phyloP scores from a whole-genome alignment of 2,113 vertebrate genomes.

The Plectropomus leopardus region DNA sequence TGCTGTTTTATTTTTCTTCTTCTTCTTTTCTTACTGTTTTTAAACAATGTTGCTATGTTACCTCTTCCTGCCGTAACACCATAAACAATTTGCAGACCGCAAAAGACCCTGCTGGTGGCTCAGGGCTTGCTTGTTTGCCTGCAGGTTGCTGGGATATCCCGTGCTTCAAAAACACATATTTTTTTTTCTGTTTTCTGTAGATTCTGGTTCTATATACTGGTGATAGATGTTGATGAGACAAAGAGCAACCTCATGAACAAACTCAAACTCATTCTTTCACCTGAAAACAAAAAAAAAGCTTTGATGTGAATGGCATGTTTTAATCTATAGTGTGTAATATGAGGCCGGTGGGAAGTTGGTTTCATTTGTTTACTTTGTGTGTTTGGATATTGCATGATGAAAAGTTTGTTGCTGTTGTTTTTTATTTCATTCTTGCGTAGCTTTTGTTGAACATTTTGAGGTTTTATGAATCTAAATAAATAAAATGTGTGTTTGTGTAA shows the following conservation, averaged over 20 bases:
- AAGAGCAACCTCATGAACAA: not conserved
- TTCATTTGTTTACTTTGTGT: conserved; percentile 58
- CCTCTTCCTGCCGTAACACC: conserved; percentile 54
- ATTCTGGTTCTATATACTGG: conserved; percentile 24
- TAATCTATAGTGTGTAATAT: conserved; percentile 44
- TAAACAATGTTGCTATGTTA: conserved; percentile 72
- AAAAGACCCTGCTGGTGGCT: conserved; percentile 43
- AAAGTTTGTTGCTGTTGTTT: conserved; percentile 62
- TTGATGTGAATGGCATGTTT: conserved; percentile 26
- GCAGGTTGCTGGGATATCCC: conserved; percentile 45
- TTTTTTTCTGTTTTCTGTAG: not conserved
- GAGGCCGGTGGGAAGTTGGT: conserved; percentile 51
- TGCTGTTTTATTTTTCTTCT: conserved; percentile 67
- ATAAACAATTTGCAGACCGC: conserved; percentile 69
- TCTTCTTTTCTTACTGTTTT: conserved; percentile 65
- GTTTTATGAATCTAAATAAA: conserved; percentile 75
- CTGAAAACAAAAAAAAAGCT: not conserved
- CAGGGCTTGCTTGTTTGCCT: conserved; percentile 27
- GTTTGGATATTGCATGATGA: conserved; percentile 68
- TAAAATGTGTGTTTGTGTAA: conserved; percentile 71
- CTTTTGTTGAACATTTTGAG: conserved; percentile 76
- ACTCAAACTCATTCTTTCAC: not conserved
- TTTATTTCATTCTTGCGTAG: conserved; percentile 61
- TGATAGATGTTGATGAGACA: not conserved
- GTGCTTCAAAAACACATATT: conserved; percentile 14